Evolutionary conservation across 1,140 invertebrate genomes (phyloP), one percentile per base, ranked within the genome.

Genomic region (fruit fly (Drosophila melanogaster)): DNA sequence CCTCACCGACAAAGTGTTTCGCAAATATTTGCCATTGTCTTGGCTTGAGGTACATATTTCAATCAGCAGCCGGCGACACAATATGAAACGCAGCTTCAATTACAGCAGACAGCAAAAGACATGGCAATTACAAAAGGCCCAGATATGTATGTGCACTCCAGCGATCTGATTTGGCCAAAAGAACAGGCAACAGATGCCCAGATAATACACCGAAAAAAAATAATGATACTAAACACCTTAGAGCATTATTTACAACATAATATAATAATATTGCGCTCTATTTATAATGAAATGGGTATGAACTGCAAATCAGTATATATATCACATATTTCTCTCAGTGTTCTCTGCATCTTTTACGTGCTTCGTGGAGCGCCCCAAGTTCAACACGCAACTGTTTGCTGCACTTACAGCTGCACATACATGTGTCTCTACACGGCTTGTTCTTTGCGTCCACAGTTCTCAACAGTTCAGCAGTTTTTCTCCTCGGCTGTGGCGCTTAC

Each of bases 11-110:
- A 50, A 41, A 79, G 59, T 44, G 61, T 81, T 74, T 77, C 70
- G 83, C 83, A 87, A 87, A 89, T 89, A 89, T 87, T 87, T 87
- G 71, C 79, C 77, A 84, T 80, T 80, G 77, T 81, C 62, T 76
- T 55, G 57, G 50, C 62, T 70, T 54, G 59, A 46, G 22, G 61
- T 61, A 87, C 84, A 86, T 51, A 64, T 86, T 86, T 86, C 79
- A 86, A 86, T 86, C 79, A 86, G 53, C 79, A 86, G 53, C 7
- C 40, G 47, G 55, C 55, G 59, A 51, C 43, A 56, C 54, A 75
- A 60, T 70, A 64, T 58, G 50, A 64, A 61, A 50, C 78, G 79
- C 47, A 77, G 66, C 72, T 83, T 84, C 81, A 83, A 81, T 83
- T 84, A 79, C 66, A 67, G 47, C 33, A 40, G 17, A 4, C 44